These are phyloP conservation scores for Agrotis puta DNA, from an alignment of 2,888 invertebrate species.

Conservation along the genomic window DNA sequence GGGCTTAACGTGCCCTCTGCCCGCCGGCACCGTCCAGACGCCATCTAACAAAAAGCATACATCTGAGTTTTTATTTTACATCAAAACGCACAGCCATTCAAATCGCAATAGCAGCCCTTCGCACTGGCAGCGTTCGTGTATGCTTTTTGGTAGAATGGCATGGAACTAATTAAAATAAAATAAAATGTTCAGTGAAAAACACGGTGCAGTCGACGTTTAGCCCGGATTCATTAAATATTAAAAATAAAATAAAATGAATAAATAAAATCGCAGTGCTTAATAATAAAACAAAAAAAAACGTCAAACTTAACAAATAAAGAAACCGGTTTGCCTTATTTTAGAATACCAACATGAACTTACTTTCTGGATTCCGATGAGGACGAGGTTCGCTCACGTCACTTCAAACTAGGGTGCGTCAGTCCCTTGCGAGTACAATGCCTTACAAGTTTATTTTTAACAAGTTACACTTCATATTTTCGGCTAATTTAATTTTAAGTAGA, in stretches of 20 bases:
- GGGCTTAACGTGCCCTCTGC: conserved; percentile 46
- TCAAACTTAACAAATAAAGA: background rate
- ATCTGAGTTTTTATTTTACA: conserved; percentile 75
- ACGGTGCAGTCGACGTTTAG: conserved; percentile 2
- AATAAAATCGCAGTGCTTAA: conserved; percentile 46
- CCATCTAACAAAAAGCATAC: conserved; percentile 87
- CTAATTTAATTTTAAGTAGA: background rate
- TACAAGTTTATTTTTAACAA: background rate
- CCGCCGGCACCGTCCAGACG: conserved; percentile 62
- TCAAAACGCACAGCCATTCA: conserved; percentile 82
- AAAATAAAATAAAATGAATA: background rate
- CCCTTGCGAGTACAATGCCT: background rate
- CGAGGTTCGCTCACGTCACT: background rate
- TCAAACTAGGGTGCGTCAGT: background rate
- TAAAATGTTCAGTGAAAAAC: background rate
- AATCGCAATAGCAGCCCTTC: conserved; percentile 82
- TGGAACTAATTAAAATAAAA: conserved; percentile 22
- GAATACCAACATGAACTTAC: conserved; percentile 2
- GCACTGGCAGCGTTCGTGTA: conserved; percentile 77
- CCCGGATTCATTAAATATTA: background rate
- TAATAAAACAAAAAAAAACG: background rate
- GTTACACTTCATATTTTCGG: conserved; percentile 1
- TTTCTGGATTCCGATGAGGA: background rate
- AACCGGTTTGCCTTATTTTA: background rate
- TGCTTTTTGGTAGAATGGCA: conserved; percentile 79